A percentile compares a stretch with the other conserved stretches of the same genome.
These are phyloP conservation scores for Eulithis testata DNA, from an alignment of 2,888 invertebrate species.

Conservation along the genomic window DNA sequence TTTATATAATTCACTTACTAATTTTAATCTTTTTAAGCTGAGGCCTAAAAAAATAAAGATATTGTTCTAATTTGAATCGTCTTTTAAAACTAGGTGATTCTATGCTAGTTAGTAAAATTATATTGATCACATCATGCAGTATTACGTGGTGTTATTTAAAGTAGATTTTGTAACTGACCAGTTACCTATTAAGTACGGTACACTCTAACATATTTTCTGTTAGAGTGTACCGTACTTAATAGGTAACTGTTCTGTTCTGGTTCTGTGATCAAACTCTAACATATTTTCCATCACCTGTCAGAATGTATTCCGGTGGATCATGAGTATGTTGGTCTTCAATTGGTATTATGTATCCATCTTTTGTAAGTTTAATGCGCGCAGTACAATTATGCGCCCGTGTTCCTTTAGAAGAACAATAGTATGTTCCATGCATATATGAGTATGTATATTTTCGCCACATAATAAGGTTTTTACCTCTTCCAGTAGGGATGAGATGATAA, in stretches of 20 bases:
- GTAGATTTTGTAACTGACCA: too few relatives aligned
- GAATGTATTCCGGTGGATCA: constrained; percentile 3
- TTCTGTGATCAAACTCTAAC: constrained; percentile 7
- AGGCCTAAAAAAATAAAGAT: too few relatives aligned
- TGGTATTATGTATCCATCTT: not conserved
- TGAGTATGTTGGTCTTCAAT: constrained; percentile 1
- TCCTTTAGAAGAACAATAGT: constrained; percentile 17
- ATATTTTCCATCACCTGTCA: constrained; percentile 2
- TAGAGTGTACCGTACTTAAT: too few relatives aligned
- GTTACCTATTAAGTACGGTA: too few relatives aligned
- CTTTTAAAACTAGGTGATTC: too few relatives aligned
- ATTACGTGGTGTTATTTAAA: not conserved
- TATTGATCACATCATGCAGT: too few relatives aligned
- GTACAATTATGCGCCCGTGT: not conserved
- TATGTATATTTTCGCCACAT: constrained; percentile 14
- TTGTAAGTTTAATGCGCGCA: constrained; percentile 7
- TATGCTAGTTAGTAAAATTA: too few relatives aligned
- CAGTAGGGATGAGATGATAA: constrained; percentile 13
- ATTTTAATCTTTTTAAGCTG: too few relatives aligned
- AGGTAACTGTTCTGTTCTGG: too few relatives aligned
- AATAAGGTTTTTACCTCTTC: constrained; percentile 9
- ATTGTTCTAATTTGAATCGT: too few relatives aligned
- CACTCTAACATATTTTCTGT: constrained; percentile 4
- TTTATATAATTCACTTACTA: too few relatives aligned
- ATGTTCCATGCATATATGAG: constrained; percentile 1